phyloP scores from a whole-genome alignment of 2,888 invertebrate genomes.

The Cosmia trapezina region DNA sequence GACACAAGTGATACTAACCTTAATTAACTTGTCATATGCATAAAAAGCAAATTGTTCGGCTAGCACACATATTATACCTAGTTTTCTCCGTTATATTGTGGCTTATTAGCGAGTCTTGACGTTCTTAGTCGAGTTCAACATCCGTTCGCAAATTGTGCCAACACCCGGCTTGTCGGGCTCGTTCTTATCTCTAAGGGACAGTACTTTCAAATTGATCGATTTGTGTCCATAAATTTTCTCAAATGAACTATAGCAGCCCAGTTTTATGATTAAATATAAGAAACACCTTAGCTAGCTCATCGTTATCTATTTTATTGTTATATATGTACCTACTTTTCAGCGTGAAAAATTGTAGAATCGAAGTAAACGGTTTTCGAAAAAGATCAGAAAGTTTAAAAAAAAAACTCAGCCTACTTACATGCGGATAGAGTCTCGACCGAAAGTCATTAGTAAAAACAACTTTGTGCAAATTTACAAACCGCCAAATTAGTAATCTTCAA shows the following conservation, averaged over 20 bases:
- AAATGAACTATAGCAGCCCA: background rate
- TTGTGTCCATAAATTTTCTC: background rate
- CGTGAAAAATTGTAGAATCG: background rate
- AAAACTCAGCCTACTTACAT: constrained; percentile 37
- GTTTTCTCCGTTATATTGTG: constrained; percentile 45
- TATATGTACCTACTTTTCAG: background rate
- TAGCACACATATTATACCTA: constrained; percentile 45
- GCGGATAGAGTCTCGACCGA: constrained; percentile 37
- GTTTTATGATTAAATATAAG: background rate
- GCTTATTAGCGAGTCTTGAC: constrained; percentile 33
- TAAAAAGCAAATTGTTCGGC: constrained; percentile 44
- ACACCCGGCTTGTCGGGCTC: background rate
- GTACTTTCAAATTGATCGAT: background rate
- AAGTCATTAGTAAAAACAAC: constrained; percentile 53
- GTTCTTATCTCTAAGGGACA: background rate
- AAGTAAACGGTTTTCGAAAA: constrained; percentile 8
- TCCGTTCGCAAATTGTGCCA: constrained; percentile 30
- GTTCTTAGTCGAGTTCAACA: constrained; percentile 10
- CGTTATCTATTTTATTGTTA: constrained; percentile 1
- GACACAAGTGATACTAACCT: constrained; percentile 68
- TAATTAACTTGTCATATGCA: constrained; percentile 69
- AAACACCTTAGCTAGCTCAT: background rate
- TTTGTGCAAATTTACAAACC: constrained; percentile 30
- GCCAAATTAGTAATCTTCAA: constrained; percentile 27
- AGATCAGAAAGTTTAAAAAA: constrained; percentile 39